These are phyloP conservation scores for Drosophila kanekoi DNA, from an alignment of 2,888 invertebrate species.

Conservation along the genomic window DNA sequence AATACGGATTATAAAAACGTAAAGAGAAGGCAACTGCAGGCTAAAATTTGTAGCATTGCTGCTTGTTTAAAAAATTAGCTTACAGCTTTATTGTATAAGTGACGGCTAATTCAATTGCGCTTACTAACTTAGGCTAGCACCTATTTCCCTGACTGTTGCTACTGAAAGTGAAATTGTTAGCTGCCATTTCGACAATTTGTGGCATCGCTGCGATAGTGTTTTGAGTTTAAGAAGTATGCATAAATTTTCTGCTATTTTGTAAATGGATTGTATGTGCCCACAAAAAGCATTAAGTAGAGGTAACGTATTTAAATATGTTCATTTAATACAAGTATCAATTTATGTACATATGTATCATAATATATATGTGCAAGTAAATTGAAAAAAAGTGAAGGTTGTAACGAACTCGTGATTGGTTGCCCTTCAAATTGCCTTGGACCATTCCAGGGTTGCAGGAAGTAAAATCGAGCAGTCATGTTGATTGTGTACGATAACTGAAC, in stretches of 20 bases:
- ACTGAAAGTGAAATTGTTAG: no score
- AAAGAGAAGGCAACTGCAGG: no score
- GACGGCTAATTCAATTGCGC: no score
- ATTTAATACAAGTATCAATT: constrained; percentile 11
- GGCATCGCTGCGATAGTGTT: no score
- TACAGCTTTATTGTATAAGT: no score
- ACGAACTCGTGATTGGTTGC: constrained; percentile 34
- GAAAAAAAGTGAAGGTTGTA: constrained; percentile 49
- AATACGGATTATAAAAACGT: no score
- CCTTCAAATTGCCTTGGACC: constrained; percentile 68
- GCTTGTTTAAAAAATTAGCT: no score
- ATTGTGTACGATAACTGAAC: constrained; percentile 49
- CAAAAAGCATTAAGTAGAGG: not conserved
- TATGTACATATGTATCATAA: not conserved
- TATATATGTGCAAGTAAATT: constrained; percentile 2
- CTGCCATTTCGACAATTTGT: no score
- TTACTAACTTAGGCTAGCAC: no score
- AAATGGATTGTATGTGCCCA: constrained; percentile 19
- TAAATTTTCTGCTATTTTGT: constrained; percentile 18
- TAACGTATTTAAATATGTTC: constrained; percentile 11
- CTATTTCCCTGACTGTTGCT: no score
- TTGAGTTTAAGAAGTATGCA: no score
- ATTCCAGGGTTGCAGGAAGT: constrained; percentile 69
- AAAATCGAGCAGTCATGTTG: constrained; percentile 11
- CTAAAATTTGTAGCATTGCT: no score